Conservation (phyloP, 2,888 invertebrate genomes). For the Urechis unicinctus region DNA sequence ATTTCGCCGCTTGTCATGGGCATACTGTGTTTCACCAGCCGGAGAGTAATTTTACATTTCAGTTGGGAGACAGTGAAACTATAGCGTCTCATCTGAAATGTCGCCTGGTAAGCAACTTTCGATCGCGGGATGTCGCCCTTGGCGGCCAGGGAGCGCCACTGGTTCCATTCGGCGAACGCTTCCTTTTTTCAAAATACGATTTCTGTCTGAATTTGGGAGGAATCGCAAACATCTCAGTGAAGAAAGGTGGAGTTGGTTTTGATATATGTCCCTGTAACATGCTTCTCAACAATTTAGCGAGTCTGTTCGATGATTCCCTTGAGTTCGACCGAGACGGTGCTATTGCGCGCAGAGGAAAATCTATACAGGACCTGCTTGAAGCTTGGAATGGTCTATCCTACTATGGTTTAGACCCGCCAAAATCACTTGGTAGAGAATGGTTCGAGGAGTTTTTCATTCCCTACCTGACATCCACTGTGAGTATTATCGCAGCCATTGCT, state of each 20-base stretch:
- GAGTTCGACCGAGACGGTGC: conserved; percentile 34
- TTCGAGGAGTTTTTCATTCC: conserved; percentile 32
- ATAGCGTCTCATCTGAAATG: conserved; percentile 28
- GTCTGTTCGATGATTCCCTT: conserved; percentile 15
- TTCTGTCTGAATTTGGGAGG: conserved; percentile 43
- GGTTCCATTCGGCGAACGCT: conserved; percentile 37
- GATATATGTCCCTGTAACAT: conserved; percentile 43
- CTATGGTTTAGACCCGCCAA: conserved; percentile 33
- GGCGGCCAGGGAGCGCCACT: conserved; percentile 45
- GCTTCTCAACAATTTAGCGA: conserved; percentile 33
- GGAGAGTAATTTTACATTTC: conserved; percentile 33
- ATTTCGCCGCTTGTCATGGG: conserved; percentile 37
- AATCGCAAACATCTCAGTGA: conserved; percentile 35
- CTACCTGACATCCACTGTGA: too few species aligned
- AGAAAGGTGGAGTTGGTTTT: conserved; percentile 23
- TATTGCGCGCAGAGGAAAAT: conserved; percentile 27
- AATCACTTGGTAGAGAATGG: conserved; percentile 38
- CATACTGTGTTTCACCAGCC: conserved; percentile 45
- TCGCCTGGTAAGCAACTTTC: conserved; percentile 37
- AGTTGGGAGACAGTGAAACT: conserved; percentile 42
- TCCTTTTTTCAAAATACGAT: conserved; percentile 31
- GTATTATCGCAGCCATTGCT: too few species aligned
- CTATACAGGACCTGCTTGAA: conserved; percentile 25
- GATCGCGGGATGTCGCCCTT: conserved; percentile 37
- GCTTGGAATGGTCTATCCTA: conserved; percentile 28